Evolutionary conservation across 1,140 invertebrate species (phyloP), one percentile per base, ranked within the genome.

Genomic region (Vanessa tameamea): DNA sequence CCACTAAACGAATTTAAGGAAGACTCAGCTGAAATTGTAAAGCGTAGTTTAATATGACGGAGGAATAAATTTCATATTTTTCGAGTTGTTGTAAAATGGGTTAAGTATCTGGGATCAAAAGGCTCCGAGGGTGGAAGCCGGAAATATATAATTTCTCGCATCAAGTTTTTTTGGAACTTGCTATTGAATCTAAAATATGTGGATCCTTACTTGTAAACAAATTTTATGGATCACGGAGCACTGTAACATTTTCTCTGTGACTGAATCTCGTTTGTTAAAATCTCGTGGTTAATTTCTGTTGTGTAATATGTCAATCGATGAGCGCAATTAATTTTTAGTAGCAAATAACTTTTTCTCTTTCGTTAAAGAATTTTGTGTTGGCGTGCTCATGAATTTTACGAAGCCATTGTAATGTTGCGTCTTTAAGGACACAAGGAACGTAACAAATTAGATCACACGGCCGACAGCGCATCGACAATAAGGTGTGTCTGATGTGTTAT

Each of bases 91-190:
- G 12, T 61, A 61, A 61, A 61, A 61, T 61, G 57, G 57, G 57
- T 61, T 61, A 61, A 61, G 57, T 61, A 37, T 61, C 57, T 37
- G 57, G 26, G 57, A 61, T 61, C 57, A 61, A 61, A 61, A 37
- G 57, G 57, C 13, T 61, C 57, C 1, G 31, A 14, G 9, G 20
- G 26, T 37, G 57, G 57, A 61, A 37, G 14, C 26, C 57, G 57
- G 26, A 61, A 37, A 61, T 37, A 57, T 23, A 37, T 61, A 61
- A 61, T 61, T 59, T 59, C 13, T 59, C 57, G 57, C 57, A 59
- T 59, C 57, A 59, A 59, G 26, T 59, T 59, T 59, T 57, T 59
- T 61, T 37, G 57, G 37, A 37, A 26, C 57, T 37, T 37, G 57
- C 26, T 26, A 61, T 61, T 61, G 57, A 37, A 61, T 31, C 26